phyloP scores from a whole-genome alignment of 2,888 invertebrate genomes.

The Masnerella sp. region DNA sequence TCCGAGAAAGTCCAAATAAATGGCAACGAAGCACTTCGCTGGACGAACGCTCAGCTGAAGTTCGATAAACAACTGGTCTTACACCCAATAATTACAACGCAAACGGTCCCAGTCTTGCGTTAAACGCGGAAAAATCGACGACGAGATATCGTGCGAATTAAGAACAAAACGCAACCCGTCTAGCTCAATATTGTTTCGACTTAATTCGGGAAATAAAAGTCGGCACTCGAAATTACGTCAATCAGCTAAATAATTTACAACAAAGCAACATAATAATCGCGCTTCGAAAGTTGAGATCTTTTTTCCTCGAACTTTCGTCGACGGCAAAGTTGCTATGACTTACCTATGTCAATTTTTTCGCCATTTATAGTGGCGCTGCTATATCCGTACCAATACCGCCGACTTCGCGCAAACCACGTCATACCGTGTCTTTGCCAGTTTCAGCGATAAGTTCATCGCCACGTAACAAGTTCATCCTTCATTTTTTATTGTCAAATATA shows the following conservation, averaged over 20 bases:
- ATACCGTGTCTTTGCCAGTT: conserved; percentile 3
- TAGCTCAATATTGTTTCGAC: too few relatives aligned
- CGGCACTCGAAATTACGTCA: conserved; percentile 3
- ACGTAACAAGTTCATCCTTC: conserved; percentile 11
- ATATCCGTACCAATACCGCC: conserved; percentile 14
- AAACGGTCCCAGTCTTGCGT: too few relatives aligned
- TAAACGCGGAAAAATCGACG: too few relatives aligned
- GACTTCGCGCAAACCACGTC: conserved; percentile 22
- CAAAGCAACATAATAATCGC: neutral
- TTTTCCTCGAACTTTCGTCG: conserved; percentile 19
- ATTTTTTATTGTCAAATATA: neutral
- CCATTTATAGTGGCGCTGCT: conserved; percentile 10
- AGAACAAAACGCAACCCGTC: too few relatives aligned
- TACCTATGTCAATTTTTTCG: conserved; percentile 9
- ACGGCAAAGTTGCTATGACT: conserved; percentile 1
- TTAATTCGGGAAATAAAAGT: conserved; percentile 8
- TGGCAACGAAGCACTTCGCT: neutral
- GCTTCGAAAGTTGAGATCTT: conserved; percentile 14
- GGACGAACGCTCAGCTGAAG: conserved; percentile 1
- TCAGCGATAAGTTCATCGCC: conserved; percentile 13
- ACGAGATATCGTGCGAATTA: too few relatives aligned
- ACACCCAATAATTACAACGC: conserved; percentile 6
- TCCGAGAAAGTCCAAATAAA: conserved; percentile 10
- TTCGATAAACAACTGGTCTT: conserved; percentile 11
- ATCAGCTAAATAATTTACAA: conserved; percentile 9